Evolutionary conservation across 2,797 vertebrate genomes (phyloP).

Genomic region (Cheirogaleus major): DNA sequence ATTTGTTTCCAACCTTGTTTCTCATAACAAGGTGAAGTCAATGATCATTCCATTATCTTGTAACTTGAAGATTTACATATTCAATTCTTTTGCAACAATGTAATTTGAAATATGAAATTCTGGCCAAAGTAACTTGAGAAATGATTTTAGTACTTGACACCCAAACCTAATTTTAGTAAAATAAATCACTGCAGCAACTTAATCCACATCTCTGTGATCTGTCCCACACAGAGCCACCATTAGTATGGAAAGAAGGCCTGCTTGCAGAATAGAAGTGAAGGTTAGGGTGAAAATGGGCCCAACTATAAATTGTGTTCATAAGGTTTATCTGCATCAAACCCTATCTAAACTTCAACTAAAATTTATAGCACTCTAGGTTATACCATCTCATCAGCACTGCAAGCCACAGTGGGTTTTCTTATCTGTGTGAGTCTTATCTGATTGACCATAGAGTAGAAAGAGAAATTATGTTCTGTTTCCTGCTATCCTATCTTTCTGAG

Average conservation of each 20-base stretch:
- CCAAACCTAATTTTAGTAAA: constrained; percentile 59
- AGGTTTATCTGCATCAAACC: constrained; percentile 68
- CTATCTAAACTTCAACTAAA: constrained; percentile 63
- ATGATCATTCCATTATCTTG: not conserved
- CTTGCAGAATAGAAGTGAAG: constrained; percentile 26
- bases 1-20: not conserved
- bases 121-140: not conserved
- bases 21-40: not conserved
- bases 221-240: not conserved
- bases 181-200: constrained; percentile 34
- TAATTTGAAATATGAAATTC: not conserved
- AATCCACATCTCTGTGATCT: constrained; percentile 34
- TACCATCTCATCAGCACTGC: constrained; percentile 18
- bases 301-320: constrained; percentile 62
- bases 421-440: constrained; percentile 72
- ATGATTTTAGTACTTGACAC: constrained; percentile 29
- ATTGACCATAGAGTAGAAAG: constrained; percentile 37
- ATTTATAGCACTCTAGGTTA: constrained; percentile 39
- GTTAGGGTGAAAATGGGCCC: constrained; percentile 1
- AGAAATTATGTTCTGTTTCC: constrained; percentile 60
- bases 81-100: not conserved
- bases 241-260: not conserved
- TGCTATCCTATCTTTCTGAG: constrained; percentile 55
- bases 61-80: not conserved
- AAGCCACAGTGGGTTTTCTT: constrained; percentile 40